Conservation (phyloP, 2,888 invertebrate genomes). For the Conistra vaccinii region DNA sequence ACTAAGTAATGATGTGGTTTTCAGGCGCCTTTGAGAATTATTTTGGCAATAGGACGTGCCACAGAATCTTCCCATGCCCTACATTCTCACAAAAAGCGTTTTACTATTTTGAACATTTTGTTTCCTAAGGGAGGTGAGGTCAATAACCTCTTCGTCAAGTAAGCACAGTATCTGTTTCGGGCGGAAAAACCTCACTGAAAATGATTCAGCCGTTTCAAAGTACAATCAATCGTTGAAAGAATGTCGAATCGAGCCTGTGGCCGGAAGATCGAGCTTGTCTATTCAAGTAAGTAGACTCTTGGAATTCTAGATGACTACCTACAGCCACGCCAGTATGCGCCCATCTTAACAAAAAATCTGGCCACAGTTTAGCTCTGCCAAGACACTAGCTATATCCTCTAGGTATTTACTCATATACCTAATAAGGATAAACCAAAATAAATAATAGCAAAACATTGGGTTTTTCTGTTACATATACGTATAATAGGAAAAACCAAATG, state of each 20-base stretch:
- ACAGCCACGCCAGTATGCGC: too few relatives aligned
- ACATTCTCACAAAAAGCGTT: neutral
- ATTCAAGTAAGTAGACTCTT: neutral
- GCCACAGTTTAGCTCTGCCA: neutral
- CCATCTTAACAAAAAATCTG: too few relatives aligned
- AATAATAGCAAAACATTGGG: neutral
- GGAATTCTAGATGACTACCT: neutral
- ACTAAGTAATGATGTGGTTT: neutral
- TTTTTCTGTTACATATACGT: constrained; percentile 1
- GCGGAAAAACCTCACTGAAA: constrained; percentile 9
- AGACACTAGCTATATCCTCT: neutral
- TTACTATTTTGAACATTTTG: neutral
- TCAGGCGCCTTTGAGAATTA: neutral
- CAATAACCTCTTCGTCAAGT: neutral
- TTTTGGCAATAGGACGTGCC: constrained; percentile 3
- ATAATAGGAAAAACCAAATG: constrained; percentile 14
- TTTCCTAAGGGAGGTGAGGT: neutral
- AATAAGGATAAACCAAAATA: constrained; percentile 11
- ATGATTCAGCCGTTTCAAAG: constrained; percentile 29
- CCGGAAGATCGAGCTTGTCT: neutral
- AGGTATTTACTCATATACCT: neutral
- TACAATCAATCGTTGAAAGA: neutral
- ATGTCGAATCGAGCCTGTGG: neutral
- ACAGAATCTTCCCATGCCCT: neutral
- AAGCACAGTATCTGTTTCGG: neutral